Evolutionary conservation across 2,888 invertebrate species (phyloP), one percentile per base, ranked within the genome.

Genomic region (Pollenia angustigena): DNA sequence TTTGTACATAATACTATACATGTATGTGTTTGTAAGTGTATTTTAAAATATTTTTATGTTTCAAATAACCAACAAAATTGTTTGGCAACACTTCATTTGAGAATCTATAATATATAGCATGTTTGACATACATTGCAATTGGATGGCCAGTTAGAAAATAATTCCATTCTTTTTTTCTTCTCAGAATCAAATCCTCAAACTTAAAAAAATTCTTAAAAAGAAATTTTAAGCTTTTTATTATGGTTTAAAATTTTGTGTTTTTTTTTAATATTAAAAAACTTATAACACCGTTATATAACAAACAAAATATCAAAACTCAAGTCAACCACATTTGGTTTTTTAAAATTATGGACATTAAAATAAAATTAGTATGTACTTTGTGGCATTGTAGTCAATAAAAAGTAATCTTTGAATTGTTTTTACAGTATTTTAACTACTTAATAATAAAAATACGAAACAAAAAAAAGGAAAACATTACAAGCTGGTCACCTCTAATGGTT

Each of bases 61-160:
- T 54, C 56, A 83, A 71, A 83, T 54, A 48, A 62, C 62, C 76
- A 76, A 76, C 69, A 78, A 82, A 71, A 71, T 60, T 68, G 62
- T 81, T 85, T 85, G 85, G 78, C 81, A 74, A 32, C 81, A 78
- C 81, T 81, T 81, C 60, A 85, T 72, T 72, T 46, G 48, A 14
- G 62, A 62, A 78, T 78, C 66, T 56, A 50, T 10, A 78, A 23
- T 23, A 50, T 16, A 18, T 46, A 62, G 52, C 54, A n/a, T 40
- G 16, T 82, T 68, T 52, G 44, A 40, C 68, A 68, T 18, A 60
- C 58, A 52, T 54, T 54, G 12, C 18, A 60, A 68, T 46, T 2
- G 52, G 84, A 79, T 79, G 84, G 32, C 84, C 84, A 54, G 60
- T 52, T 66, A 0, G 11, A 64, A 23, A 76, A 64, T 64, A 32